phyloP scores from a whole-genome alignment of 2,113 vertebrate genomes.

The Bubo scandiacus region DNA sequence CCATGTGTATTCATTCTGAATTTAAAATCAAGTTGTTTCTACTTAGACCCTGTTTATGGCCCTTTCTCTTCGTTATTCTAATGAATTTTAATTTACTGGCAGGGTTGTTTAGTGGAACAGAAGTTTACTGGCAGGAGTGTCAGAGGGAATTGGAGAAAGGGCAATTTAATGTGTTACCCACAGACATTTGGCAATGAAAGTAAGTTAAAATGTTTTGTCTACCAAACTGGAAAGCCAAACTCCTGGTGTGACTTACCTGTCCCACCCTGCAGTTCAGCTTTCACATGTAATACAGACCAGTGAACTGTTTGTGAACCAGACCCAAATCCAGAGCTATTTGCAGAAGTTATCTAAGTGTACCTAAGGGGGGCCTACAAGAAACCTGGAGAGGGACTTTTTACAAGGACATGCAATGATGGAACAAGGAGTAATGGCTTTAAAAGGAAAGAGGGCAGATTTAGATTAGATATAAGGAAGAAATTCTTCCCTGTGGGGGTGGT shows the following conservation, averaged over 20 bases:
- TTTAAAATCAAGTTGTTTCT: conserved; percentile 18
- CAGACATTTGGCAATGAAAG: background rate
- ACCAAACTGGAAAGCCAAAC: background rate
- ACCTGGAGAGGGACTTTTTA: no score
- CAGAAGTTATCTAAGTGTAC: background rate
- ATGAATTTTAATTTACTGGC: background rate
- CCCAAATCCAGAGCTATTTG: background rate
- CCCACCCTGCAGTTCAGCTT: background rate
- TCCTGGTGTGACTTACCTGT: background rate
- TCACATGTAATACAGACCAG: fast-evolving
- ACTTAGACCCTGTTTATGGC: background rate
- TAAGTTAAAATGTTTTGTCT: background rate
- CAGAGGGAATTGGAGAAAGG: background rate
- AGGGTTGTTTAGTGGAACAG: background rate
- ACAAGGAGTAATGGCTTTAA: no score
- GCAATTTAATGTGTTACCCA: background rate
- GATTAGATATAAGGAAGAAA: no score
- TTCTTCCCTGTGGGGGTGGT: no score
- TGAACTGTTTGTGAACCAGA: background rate
- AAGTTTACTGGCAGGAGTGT: background rate
- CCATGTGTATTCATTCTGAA: background rate
- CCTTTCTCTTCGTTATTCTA: background rate
- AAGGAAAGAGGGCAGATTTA: no score
- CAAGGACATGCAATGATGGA: no score
- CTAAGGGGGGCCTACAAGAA: no score